These are phyloP conservation scores for Dermatemys mawii DNA, from an alignment of 2,113 vertebrate genomes.

Conservation along the genomic window DNA sequence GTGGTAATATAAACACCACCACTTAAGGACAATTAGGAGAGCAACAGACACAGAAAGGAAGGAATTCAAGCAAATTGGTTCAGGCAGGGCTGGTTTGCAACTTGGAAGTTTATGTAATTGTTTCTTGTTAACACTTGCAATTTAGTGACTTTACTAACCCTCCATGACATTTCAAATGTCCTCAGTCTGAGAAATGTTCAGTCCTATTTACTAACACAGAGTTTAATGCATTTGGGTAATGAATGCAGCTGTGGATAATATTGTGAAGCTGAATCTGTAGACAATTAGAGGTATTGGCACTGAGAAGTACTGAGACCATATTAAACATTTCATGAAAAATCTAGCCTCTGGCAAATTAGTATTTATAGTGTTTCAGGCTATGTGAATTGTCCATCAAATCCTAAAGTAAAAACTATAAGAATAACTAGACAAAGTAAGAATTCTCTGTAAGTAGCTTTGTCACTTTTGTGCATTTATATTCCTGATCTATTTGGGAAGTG, in stretches of 20 bases:
- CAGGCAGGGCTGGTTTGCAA: conserved; percentile 2
- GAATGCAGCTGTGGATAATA: conserved; percentile 23
- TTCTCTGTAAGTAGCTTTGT: conserved; percentile 31
- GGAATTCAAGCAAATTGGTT: conserved; percentile 10
- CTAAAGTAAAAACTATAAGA: background rate
- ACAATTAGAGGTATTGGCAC: background rate
- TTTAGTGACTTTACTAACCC: conserved; percentile 45
- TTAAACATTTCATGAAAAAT: background rate
- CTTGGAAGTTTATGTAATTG: background rate
- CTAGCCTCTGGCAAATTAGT: conserved; percentile 24
- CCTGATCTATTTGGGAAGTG: conserved; percentile 6
- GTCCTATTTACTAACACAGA: background rate
- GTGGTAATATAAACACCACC: background rate
- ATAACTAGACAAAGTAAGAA: conserved; percentile 1
- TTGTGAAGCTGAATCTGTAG: background rate
- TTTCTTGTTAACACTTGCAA: conserved; percentile 45
- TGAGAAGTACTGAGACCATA: background rate
- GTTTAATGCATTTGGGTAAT: background rate
- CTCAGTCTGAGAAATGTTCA: conserved; percentile 16
- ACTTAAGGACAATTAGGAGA: conserved; percentile 12
- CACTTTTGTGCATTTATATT: conserved; percentile 3
- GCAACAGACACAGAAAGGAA: background rate
- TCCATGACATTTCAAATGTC: conserved; percentile 24
- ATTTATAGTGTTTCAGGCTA: conserved; percentile 22
- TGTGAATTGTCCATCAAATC: conserved; percentile 31